Conservation (phyloP, 2,113 vertebrate species). For the Pteronura brasiliensis region DNA sequence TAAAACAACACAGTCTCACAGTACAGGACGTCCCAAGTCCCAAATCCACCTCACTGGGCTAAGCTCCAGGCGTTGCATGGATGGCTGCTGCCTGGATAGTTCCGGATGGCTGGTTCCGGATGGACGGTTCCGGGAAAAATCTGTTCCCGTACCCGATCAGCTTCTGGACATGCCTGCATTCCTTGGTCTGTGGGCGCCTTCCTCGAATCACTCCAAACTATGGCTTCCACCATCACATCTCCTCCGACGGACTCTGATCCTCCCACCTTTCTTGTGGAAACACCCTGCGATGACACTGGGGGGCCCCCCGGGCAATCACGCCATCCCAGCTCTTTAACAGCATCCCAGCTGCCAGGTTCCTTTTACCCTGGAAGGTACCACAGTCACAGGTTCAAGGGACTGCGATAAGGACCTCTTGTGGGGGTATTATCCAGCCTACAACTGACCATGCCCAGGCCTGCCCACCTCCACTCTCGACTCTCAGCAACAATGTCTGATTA, state of each 20-base stretch:
- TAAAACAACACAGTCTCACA: not conserved
- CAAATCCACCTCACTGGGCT: not conserved
- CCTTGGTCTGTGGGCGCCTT: not conserved
- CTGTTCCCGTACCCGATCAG: not conserved
- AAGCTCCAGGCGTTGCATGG: not conserved
- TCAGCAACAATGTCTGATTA: not conserved
- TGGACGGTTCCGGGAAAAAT: not conserved
- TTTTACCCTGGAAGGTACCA: fast-evolving
- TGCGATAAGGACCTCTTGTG: fast-evolving
- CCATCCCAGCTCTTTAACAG: not conserved
- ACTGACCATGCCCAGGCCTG: not conserved
- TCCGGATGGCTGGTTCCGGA: not conserved
- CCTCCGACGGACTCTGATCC: not conserved
- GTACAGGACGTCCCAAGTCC: not conserved
- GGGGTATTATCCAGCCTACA: too few relatives aligned
- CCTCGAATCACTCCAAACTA: not conserved
- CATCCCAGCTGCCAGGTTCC: too few relatives aligned
- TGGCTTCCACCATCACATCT: fast-evolving
- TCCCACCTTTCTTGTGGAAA: not conserved
- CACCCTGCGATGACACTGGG: not conserved
- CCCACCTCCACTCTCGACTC: too few relatives aligned
- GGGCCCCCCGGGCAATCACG: too few relatives aligned
- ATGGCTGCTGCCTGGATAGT: not conserved
- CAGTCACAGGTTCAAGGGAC: not conserved
- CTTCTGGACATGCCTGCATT: not conserved